Evolutionary conservation across 2,888 invertebrate genomes (phyloP).

Genomic region (Sturmia bella): DNA sequence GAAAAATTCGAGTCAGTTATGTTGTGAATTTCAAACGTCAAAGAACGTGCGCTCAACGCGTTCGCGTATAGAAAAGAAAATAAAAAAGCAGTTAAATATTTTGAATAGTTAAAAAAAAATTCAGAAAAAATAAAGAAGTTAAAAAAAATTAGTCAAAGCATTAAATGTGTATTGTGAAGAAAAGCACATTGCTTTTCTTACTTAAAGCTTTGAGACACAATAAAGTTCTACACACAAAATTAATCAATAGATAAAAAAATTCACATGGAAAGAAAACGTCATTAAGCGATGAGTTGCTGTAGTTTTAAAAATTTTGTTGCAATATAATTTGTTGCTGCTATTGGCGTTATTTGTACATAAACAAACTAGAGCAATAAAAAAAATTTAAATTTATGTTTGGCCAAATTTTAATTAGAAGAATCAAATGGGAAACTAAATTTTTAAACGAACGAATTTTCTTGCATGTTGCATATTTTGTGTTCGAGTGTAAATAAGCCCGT

Average conservation of each 20-base stretch:
- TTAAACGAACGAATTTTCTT: not conserved
- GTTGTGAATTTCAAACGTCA: slow-evolving; percentile 68
- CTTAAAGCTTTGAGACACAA: not conserved
- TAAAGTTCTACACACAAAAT: slow-evolving; percentile 21
- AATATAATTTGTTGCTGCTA: slow-evolving; percentile 3
- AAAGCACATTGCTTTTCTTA: not conserved
- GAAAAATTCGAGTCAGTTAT: slow-evolving; percentile 68
- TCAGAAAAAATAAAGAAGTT: slow-evolving; percentile 4
- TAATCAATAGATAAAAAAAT: slow-evolving; percentile 19
- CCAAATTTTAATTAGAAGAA: no score
- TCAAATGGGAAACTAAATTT: no score
- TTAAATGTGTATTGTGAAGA: not conserved
- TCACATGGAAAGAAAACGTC: not conserved
- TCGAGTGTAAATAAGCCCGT: slow-evolving; percentile 43
- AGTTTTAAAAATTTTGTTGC: not conserved
- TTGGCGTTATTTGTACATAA: slow-evolving; percentile 27
- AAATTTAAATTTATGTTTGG: no score
- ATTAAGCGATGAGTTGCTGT: not conserved
- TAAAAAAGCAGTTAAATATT: slow-evolving; percentile 25
- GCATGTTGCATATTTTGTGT: not conserved
- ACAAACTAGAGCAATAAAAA: not conserved
- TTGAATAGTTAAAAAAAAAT: slow-evolving; percentile 5
- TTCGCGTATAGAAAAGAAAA: slow-evolving; percentile 47
- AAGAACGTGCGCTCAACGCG: slow-evolving; percentile 66
- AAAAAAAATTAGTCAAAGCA: not conserved